Percentiles rank a stretch among this genome's conserved stretches.
These are phyloP conservation scores for Cryptus armator DNA, from an alignment of 2,888 invertebrate species.

Conservation along the genomic window DNA sequence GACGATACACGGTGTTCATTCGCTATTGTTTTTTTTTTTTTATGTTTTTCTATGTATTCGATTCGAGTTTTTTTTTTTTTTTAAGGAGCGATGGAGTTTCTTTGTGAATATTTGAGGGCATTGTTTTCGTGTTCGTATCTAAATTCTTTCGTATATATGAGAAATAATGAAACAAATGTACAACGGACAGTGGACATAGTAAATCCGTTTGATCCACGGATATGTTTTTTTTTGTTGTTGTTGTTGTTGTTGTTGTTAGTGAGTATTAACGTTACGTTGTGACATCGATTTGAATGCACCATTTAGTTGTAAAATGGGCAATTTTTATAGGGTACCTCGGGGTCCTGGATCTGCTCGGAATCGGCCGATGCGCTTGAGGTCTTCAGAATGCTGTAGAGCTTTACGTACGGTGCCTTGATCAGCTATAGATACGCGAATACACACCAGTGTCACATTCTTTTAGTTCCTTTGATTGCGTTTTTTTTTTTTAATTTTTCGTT, in stretches of 20 bases:
- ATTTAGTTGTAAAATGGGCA: slow-evolving; percentile 46
- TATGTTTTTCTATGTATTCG: slow-evolving; percentile 3
- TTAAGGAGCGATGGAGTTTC: slow-evolving; percentile 13
- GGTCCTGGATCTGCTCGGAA: slow-evolving; percentile 86
- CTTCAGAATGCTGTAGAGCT: slow-evolving; percentile 98
- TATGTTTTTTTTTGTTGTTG: not conserved
- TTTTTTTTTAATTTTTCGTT: slow-evolving; percentile 22
- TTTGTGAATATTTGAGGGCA: slow-evolving; percentile 10
- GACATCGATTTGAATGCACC: slow-evolving; percentile 57
- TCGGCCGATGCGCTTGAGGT: slow-evolving; percentile 93
- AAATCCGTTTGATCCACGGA: slow-evolving; percentile 29
- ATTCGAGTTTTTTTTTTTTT: slow-evolving; percentile 2
- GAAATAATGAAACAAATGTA: slow-evolving; percentile 23
- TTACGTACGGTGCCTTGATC: slow-evolving; percentile 98
- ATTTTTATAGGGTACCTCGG: slow-evolving; percentile 81
- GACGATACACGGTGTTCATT: not conserved
- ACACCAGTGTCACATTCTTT: slow-evolving; percentile 71
- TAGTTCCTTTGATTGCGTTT: slow-evolving; percentile 21
- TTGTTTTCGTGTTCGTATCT: slow-evolving; percentile 35
- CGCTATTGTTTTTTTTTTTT: not conserved
- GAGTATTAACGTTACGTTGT: slow-evolving; percentile 46
- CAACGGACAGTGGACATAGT: slow-evolving; percentile 30
- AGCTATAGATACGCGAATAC: slow-evolving; percentile 88
- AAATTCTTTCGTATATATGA: not conserved
- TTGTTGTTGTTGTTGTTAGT: slow-evolving; percentile 11